Percentiles rank a stretch among this genome's conserved stretches.
Conservation (phyloP, 2,888 invertebrate genomes). For the Oeneis ivallda region DNA sequence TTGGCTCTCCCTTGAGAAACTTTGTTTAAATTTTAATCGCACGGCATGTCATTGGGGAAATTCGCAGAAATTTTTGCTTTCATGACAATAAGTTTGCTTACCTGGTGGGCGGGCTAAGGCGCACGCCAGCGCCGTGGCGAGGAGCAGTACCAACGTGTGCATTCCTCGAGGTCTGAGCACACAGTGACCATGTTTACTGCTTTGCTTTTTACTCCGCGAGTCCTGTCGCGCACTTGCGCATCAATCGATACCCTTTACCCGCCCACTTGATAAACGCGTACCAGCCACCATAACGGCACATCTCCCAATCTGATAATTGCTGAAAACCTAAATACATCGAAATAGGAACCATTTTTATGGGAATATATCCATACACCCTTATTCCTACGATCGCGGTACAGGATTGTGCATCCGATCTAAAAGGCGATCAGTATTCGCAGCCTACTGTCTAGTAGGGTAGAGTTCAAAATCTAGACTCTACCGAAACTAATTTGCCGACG, state of each 20-base stretch:
- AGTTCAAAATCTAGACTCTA: constrained; percentile 20
- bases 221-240: constrained; percentile 63
- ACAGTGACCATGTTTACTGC: constrained; percentile 56
- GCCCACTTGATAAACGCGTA: constrained; percentile 65
- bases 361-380: constrained; percentile 19
- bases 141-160: constrained; percentile 53
- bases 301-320: constrained; percentile 2
- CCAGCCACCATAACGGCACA: constrained; percentile 29
- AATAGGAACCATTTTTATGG: constrained; percentile 14
- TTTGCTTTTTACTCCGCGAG: constrained; percentile 34
- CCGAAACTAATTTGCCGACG: constrained; percentile 13
- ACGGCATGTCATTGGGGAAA: constrained; percentile 15
- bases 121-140: constrained; percentile 54
- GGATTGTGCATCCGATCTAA: constrained; percentile 35
- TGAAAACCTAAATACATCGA: constrained; percentile 17
- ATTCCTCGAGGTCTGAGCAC: constrained; percentile 49
- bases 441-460: constrained; percentile 1
- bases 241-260: constrained; percentile 78
- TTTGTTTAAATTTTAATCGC: constrained; percentile 18
- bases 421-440: constrained; percentile 8
- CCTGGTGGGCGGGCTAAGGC: constrained; percentile 59
- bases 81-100: constrained; percentile 44
- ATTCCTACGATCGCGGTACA: constrained; percentile 1
- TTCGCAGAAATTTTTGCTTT: constrained; percentile 24
- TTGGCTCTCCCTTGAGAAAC: constrained; percentile 14